phyloP scores from a whole-genome alignment of 2,888 invertebrate species.

The Cryptocephalus moraei region DNA sequence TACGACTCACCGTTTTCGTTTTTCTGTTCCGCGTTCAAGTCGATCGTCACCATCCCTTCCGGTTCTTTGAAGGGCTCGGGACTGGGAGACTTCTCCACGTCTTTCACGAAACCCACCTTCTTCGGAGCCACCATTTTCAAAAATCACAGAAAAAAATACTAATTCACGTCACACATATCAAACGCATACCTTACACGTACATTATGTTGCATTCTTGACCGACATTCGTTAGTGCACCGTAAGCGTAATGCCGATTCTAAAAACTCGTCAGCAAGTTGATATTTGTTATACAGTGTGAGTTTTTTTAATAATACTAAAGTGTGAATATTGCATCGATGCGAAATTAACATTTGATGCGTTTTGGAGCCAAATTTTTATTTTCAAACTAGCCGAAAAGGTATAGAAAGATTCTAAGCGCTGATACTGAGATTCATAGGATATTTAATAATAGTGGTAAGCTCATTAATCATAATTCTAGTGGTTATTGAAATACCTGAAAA shows the following conservation, averaged over 20 bases:
- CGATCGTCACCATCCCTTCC: slow-evolving; percentile 30
- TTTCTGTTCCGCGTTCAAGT: slow-evolving; percentile 21
- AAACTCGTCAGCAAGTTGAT: slow-evolving; percentile 3
- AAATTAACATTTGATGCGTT: no score
- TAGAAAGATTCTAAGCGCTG: no score
- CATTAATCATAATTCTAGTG: no score
- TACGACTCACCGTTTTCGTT: slow-evolving; percentile 7
- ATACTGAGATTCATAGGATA: no score
- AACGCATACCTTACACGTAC: no score
- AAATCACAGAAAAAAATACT: not conserved
- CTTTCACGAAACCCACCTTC: slow-evolving; percentile 1
- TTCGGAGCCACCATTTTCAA: slow-evolving; percentile 15
- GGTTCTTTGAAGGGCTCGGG: slow-evolving; percentile 28
- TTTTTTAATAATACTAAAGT: no score
- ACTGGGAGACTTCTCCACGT: slow-evolving; percentile 5
- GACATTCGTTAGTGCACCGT: not conserved
- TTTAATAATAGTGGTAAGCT: no score
- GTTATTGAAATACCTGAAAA: no score
- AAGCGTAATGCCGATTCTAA: slow-evolving; percentile 1
- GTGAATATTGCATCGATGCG: no score
- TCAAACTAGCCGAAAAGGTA: no score
- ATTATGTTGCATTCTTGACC: not conserved
- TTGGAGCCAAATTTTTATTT: no score
- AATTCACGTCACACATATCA: no score
- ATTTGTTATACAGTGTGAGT: not conserved